phyloP scores from a whole-genome alignment of 2,797 vertebrate species.

The Muscicapa striata region DNA sequence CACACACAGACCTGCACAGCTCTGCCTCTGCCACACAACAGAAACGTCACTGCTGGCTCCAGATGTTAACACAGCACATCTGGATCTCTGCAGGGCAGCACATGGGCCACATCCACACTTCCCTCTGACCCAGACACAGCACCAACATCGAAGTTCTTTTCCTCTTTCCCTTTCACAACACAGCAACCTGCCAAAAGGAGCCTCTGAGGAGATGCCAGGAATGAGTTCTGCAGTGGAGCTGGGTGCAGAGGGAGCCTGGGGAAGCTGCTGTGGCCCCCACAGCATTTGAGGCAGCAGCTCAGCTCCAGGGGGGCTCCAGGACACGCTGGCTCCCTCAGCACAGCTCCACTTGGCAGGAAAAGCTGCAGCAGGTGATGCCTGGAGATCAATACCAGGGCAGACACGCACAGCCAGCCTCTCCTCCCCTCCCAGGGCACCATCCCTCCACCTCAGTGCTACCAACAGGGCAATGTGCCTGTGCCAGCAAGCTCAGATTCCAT shows the following conservation, averaged over 20 bases:
- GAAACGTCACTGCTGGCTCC: not conserved
- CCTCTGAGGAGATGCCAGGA: not conserved
- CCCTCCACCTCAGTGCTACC: not conserved
- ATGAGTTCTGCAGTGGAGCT: not conserved
- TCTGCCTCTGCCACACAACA: not conserved
- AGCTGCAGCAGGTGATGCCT: not conserved
- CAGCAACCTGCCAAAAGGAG: not conserved
- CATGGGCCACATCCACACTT: fast-evolving
- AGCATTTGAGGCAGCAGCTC: not conserved
- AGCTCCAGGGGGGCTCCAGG: not conserved
- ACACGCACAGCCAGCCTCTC: not conserved
- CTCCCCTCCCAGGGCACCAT: not conserved
- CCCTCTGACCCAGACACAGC: not conserved
- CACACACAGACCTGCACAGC: fast-evolving
- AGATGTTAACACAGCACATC: not conserved
- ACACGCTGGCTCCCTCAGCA: fast-evolving
- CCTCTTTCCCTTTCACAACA: not conserved
- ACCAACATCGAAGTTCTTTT: not conserved
- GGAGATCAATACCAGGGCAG: not conserved
- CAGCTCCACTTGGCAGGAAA: not conserved
- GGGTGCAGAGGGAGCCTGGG: not conserved
- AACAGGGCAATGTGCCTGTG: not conserved
- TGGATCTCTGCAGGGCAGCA: not conserved
- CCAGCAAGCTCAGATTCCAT: conserved; percentile 43
- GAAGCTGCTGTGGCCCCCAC: fast-evolving